Percentiles rank a stretch among this genome's conserved stretches.
Conservation (phyloP, 2,888 invertebrate species). For the Thera obeliscata region DNA sequence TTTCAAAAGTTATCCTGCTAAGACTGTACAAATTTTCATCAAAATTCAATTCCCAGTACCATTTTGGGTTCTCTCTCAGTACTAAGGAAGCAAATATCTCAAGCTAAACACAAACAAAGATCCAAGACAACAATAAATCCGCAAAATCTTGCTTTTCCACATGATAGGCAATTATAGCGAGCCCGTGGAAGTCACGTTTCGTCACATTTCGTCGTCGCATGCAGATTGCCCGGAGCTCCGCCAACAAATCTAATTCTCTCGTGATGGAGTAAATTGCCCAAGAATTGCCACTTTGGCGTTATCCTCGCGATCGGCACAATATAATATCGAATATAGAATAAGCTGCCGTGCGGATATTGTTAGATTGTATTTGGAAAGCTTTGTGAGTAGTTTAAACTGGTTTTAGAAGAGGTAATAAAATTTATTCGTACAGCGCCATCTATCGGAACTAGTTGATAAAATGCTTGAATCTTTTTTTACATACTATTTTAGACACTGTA, state of each 20-base stretch:
- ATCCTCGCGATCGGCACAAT: slow-evolving; percentile 46
- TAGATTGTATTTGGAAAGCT: slow-evolving; percentile 44
- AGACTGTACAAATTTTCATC: too few relatives aligned
- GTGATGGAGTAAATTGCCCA: slow-evolving; percentile 47
- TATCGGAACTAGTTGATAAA: not conserved
- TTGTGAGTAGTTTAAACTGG: slow-evolving; percentile 5
- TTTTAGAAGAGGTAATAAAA: not conserved
- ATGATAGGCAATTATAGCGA: slow-evolving; percentile 20
- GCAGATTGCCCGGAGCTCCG: slow-evolving; percentile 34
- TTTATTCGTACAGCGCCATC: not conserved
- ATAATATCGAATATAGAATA: slow-evolving; percentile 33
- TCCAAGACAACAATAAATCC: slow-evolving; percentile 4
- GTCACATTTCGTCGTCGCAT: slow-evolving; percentile 23
- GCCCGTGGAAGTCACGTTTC: slow-evolving; percentile 15
- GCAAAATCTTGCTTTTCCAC: slow-evolving; percentile 8
- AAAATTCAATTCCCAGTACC: too few relatives aligned
- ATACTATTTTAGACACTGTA: too few relatives aligned
- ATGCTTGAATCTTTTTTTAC: not conserved
- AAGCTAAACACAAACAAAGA: too few relatives aligned
- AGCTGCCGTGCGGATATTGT: slow-evolving; percentile 38
- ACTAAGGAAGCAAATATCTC: too few relatives aligned
- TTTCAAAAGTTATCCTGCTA: too few relatives aligned
- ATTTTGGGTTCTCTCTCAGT: too few relatives aligned
- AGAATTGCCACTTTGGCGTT: slow-evolving; percentile 47
- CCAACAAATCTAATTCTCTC: slow-evolving; percentile 51